A percentile compares a stretch with the other conserved stretches of the same genome.
Conservation (phyloP, 2,888 invertebrate genomes). For the Aromia moschata region DNA sequence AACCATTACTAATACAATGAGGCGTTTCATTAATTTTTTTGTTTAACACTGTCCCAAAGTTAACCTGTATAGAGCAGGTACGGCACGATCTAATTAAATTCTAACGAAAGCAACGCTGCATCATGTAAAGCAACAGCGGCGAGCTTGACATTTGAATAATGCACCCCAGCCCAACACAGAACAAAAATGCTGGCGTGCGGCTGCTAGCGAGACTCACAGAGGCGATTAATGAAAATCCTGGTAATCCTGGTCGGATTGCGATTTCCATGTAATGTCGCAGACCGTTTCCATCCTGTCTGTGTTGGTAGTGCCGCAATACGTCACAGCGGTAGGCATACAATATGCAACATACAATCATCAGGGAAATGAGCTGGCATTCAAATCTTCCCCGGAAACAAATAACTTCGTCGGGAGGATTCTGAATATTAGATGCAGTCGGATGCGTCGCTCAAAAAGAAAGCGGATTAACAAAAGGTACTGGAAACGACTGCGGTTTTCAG, state of each 20-base stretch:
- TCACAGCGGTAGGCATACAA: constrained; percentile 36
- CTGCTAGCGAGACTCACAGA: background rate
- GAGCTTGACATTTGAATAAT: constrained; percentile 21
- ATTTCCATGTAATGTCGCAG: constrained; percentile 4
- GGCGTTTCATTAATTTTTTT: no score
- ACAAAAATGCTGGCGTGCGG: constrained; percentile 9
- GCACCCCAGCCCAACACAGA: constrained; percentile 7
- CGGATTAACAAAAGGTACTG: constrained; percentile 25
- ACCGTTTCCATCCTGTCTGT: constrained; percentile 3
- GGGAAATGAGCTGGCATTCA: constrained; percentile 60
- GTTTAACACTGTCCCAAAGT: no score
- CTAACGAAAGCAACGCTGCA: background rate
- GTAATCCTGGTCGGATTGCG: constrained; percentile 11
- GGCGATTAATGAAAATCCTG: constrained; percentile 24
- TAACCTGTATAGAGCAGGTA: no score
- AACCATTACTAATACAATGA: no score
- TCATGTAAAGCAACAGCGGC: constrained; percentile 3
- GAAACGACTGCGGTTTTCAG: constrained; percentile 25
- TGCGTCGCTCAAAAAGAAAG: constrained; percentile 27
- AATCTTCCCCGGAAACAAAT: constrained; percentile 54
- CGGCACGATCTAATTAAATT: constrained; percentile 1
- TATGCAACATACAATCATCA: constrained; percentile 41
- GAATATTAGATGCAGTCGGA: constrained; percentile 42
- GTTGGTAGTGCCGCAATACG: constrained; percentile 10
- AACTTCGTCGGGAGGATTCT: constrained; percentile 30